Evolutionary conservation across 2,888 invertebrate species (phyloP).

Genomic region (Leucoptera coffeella): DNA sequence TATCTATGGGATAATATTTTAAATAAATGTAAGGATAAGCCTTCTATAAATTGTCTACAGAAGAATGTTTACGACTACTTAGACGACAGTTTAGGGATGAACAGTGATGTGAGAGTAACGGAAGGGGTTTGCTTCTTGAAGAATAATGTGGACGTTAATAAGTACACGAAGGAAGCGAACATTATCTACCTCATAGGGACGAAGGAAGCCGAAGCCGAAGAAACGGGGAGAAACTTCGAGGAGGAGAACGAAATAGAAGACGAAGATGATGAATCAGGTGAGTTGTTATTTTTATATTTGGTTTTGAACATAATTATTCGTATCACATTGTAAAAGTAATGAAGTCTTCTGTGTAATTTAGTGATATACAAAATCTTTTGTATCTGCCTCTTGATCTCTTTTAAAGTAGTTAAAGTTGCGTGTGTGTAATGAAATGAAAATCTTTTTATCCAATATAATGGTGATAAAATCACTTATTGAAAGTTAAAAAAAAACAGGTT

Average conservation of each 20-base stretch:
- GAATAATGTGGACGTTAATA: constrained; percentile 56
- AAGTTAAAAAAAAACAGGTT: no score
- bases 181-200: constrained; percentile 34
- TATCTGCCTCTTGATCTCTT: no score
- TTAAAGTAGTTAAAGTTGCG: no score
- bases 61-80: constrained; percentile 71
- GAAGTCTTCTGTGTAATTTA: no score
- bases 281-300: constrained; percentile 6
- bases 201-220: constrained; percentile 13
- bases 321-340: no score
- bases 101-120: constrained; percentile 60
- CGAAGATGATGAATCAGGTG: constrained; percentile 28
- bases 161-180: constrained; percentile 49
- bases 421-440: no score
- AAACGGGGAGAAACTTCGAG: constrained; percentile 9
- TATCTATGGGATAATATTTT: constrained; percentile 68
- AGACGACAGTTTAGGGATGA: constrained; percentile 57
- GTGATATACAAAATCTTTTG: no score
- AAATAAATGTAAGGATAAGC: constrained; percentile 60
- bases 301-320: no score
- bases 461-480: no score
- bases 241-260: constrained; percentile 24
- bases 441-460: no score
- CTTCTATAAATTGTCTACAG: constrained; percentile 69
- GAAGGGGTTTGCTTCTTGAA: constrained; percentile 59